Evolutionary conservation across 2,113 vertebrate species (phyloP).

Genomic region (Vicugna pacos): DNA sequence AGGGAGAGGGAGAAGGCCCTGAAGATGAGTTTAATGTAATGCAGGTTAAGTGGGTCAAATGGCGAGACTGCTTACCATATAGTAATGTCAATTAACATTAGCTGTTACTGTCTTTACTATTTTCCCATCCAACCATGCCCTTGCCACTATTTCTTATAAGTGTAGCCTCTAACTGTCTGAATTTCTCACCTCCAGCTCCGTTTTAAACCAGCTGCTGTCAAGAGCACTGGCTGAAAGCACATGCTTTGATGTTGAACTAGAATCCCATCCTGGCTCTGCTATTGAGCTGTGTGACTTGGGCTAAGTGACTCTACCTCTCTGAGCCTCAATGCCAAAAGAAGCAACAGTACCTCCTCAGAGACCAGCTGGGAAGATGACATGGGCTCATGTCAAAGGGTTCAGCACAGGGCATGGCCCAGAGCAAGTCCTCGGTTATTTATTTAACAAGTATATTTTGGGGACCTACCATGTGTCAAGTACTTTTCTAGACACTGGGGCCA

Average conservation of each 20-base stretch:
- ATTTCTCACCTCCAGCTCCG: background rate
- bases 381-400: no score
- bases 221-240: background rate
- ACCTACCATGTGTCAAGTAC: background rate
- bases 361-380: accelerated
- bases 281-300: background rate
- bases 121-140: background rate
- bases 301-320: background rate
- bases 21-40: background rate
- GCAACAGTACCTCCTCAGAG: background rate
- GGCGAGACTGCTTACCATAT: accelerated
- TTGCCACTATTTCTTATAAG: background rate
- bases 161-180: accelerated
- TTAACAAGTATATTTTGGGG: background rate
- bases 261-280: background rate
- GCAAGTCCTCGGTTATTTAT: background rate
- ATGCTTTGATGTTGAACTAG: background rate
- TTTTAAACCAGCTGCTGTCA: accelerated
- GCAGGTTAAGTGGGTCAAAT: background rate
- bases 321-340: background rate
- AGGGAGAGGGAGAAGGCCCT: no score
- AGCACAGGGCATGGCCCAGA: background rate
- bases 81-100: background rate
- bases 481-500: background rate
- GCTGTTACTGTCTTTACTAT: background rate